A percentile compares a stretch with the other conserved stretches of the same genome.
phyloP scores from a whole-genome alignment of 1,140 invertebrate genomes.

The Potamilus streckersoni region DNA sequence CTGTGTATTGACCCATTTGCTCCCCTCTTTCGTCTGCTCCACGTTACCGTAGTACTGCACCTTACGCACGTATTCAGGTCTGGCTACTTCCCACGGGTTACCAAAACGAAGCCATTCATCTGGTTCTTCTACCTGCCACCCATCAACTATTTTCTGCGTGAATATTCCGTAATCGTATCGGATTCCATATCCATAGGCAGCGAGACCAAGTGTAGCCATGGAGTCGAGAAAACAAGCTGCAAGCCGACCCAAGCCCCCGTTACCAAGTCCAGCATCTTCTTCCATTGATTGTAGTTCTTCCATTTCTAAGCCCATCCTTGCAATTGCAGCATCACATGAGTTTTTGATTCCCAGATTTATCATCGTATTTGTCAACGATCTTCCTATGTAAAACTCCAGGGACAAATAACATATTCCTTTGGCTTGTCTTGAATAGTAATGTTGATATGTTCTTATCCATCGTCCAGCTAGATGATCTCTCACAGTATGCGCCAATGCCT shows the following conservation, averaged over 20 bases:
- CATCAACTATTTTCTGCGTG: conserved; percentile 93
- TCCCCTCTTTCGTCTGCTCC: conserved; percentile 84
- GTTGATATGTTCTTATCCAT: conserved; percentile 98
- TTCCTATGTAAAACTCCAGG: conserved; percentile 98
- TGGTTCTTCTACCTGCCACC: conserved; percentile 96
- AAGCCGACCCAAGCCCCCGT: conserved; percentile 94
- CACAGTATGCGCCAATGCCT: conserved; percentile 94
- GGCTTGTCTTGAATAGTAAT: conserved; percentile 97
- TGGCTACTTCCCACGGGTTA: conserved; percentile 97
- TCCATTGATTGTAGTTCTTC: conserved; percentile 97
- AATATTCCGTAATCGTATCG: conserved; percentile 99
- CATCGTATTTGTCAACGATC: conserved; percentile 97
- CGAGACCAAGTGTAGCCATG: conserved; percentile 95
- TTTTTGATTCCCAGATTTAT: conserved; percentile 97
- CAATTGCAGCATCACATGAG: conserved; percentile 95
- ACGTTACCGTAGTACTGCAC: conserved; percentile 96
- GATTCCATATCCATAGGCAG: conserved; percentile 98
- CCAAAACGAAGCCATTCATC: conserved; percentile 96
- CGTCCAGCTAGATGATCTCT: conserved; percentile 95
- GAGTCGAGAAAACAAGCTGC: conserved; percentile 99
- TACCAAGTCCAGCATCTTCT: conserved; percentile 97
- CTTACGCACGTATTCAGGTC: conserved; percentile 90
- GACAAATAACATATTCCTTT: conserved; percentile 98
- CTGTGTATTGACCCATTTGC: conserved; percentile 74
- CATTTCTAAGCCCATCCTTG: conserved; percentile 93